Conservation (phyloP, 2,888 invertebrate species). For the Caenorhabditis becei region DNA sequence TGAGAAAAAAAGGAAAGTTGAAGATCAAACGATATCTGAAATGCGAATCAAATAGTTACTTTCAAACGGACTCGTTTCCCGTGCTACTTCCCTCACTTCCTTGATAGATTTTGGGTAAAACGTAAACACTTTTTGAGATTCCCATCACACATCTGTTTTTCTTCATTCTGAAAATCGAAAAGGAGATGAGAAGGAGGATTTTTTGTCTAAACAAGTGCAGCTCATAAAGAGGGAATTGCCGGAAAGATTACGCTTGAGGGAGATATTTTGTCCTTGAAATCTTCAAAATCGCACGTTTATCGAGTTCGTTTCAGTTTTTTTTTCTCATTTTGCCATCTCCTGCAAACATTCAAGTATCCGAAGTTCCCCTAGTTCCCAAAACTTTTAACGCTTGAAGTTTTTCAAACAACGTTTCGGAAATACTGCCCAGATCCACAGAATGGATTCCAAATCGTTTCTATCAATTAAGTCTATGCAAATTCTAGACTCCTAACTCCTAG, state of each 20-base stretch:
- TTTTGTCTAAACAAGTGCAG: conserved; percentile 20
- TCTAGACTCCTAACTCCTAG: too few relatives aligned
- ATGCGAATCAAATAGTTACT: conserved; percentile 51
- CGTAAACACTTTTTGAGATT: conserved; percentile 35
- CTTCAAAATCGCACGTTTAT: conserved; percentile 3
- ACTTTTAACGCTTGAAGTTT: too few relatives aligned
- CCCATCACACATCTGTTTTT: conserved; percentile 16
- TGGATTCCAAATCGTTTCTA: too few relatives aligned
- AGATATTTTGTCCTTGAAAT: background rate
- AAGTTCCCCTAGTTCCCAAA: too few relatives aligned
- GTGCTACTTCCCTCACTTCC: conserved; percentile 1
- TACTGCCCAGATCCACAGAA: too few relatives aligned
- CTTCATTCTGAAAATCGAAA: background rate
- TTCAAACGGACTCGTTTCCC: conserved; percentile 32
- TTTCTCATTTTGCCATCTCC: too few relatives aligned
- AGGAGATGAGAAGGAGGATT: background rate
- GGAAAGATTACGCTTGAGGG: conserved; percentile 18
- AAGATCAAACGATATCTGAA: conserved; percentile 43
- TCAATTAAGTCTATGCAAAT: too few relatives aligned
- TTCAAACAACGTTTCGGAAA: too few relatives aligned
- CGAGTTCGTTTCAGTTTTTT: too few relatives aligned
- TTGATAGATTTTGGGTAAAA: conserved; percentile 20
- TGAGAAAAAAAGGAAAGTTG: too few relatives aligned
- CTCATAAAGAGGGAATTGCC: background rate
- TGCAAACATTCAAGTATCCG: background rate